A percentile compares a stretch with the other conserved stretches of the same genome.
These are phyloP conservation scores for Anguilla pacifica DNA, from an alignment of 2,797 vertebrate genomes.

Conservation along the genomic window DNA sequence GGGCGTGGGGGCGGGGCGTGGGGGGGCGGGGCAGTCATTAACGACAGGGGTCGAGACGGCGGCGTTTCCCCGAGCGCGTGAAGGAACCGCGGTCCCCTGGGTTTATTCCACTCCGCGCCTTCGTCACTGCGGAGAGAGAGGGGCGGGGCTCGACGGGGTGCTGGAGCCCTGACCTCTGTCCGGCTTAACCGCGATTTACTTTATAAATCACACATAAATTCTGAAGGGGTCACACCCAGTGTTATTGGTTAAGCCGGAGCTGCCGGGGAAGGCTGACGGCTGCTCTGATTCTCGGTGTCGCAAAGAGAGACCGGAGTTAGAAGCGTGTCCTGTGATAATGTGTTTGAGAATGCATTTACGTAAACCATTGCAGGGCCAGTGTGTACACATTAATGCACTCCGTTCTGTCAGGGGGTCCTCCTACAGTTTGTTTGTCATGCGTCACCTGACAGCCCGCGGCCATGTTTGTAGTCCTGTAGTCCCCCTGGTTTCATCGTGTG, in stretches of 20 bases:
- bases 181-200: constrained; percentile 52
- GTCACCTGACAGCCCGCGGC: not conserved
- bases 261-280: not conserved
- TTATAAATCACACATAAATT: constrained; percentile 68
- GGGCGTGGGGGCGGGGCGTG: no score
- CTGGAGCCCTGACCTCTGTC: not conserved
- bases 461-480: not conserved
- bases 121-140: not conserved
- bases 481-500: not conserved
- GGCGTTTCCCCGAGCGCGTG: not conserved
- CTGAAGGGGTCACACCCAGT: constrained; percentile 54
- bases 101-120: not conserved
- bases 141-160: not conserved
- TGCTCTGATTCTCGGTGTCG: not conserved
- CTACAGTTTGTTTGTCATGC: not conserved
- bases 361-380: not conserved
- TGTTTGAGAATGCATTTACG: not conserved
- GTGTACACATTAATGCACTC: not conserved
- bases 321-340: not conserved
- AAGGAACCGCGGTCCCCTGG: not conserved
- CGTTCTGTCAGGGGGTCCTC: not conserved
- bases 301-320: not conserved
- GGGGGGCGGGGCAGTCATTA: not conserved
- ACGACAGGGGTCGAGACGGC: not conserved
- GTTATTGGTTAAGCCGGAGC: constrained; percentile 54